Base-by-base conservation (phyloP, 2,797 vertebrate species). In the Microtus obscurus region DNA sequence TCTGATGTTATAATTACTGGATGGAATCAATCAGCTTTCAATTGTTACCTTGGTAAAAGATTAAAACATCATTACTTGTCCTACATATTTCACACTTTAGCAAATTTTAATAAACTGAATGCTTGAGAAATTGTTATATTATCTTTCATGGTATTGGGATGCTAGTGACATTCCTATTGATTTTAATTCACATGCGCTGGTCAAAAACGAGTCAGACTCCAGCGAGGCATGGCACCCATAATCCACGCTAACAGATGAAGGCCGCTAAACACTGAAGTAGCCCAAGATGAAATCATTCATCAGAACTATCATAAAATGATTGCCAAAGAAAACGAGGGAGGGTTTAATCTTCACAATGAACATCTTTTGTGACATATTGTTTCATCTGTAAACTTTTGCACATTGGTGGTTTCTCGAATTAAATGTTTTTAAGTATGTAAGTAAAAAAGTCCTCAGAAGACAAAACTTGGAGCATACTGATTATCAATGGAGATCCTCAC, bases 21-120 rank as follows among this genome's bases (percentile, higher is more conserved):
- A 98, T 98, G 95, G 95, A 99, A 98, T 99, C 98, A 98, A 98
- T 99, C 98, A 98, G 98, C 98, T 98, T 98, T 98, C 98, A 98
- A 97, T 98, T 98, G 98, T 98, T 98, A 98, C 98, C 98, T 98
- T 98, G 98, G 98, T 96, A 73, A 98, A 98, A 98, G 98, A 99
- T 99, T 98, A 98, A 99, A 99, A 98, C 95, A 97, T 98, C 98
- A 98, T 98, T 98, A 98, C 97, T 98, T 98, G 98, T 98, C 98
- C 95, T 97, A 98, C 96, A 98, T 98, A 98, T 98, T 99, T 98
- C 97, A 98, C 98, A 98, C 97, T 98, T 98, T 98, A 98, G 97
- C 97, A 98, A 98, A 98, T 98, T 98, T 98, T 99, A 99, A 98
- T 99, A 98, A 98, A 98, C 98, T 98, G 97, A 98, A 98, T 98